These are phyloP conservation scores for Raja brachyura DNA, from an alignment of 2,113 vertebrate species.

Conservation along the genomic window DNA sequence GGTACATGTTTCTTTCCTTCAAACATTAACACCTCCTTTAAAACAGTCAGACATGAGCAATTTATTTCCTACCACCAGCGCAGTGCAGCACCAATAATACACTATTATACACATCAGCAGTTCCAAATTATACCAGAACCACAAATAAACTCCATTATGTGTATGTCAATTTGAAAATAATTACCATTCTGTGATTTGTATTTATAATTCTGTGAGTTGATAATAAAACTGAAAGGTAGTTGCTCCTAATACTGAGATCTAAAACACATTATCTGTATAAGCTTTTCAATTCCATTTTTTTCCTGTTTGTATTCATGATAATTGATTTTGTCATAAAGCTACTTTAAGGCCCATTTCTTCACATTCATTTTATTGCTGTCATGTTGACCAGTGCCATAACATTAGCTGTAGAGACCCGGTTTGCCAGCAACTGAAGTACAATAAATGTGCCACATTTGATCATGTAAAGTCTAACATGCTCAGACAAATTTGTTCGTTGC, in stretches of 20 bases:
- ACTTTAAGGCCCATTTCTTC: conserved; percentile 32
- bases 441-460: conserved; percentile 20
- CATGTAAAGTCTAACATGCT: too few species aligned
- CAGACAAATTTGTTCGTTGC: background rate
- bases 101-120: background rate
- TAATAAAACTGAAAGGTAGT: background rate
- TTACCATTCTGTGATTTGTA: background rate
- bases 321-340: conserved; percentile 32
- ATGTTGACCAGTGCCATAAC: conserved; percentile 14
- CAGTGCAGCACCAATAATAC: background rate
- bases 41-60: background rate
- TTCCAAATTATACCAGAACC: background rate
- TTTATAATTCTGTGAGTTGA: background rate
- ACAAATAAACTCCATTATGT: background rate
- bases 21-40: background rate
- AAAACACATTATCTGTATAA: conserved; percentile 13
- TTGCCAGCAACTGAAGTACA: background rate
- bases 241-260: too few species aligned
- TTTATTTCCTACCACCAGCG: background rate
- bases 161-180: background rate
- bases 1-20: background rate
- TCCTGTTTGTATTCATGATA: too few species aligned
- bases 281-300: conserved; percentile 21
- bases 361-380: conserved; percentile 27
- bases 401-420: background rate